These are phyloP conservation scores for Sinopyrophorus schimmeli DNA, from an alignment of 2,888 invertebrate genomes.

Conservation along the genomic window DNA sequence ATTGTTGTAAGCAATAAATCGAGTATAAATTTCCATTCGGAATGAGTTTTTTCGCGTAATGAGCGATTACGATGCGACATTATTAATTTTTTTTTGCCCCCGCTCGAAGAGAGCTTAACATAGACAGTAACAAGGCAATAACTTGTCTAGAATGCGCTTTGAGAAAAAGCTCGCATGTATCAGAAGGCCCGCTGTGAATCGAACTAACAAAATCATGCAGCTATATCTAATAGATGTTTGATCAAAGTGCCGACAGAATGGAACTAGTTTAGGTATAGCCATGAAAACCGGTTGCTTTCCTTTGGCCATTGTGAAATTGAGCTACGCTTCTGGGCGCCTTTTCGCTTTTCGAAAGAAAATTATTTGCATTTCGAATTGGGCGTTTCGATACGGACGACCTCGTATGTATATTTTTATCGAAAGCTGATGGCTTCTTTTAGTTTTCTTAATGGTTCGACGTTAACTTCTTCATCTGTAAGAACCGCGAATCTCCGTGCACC, in stretches of 20 bases:
- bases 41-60: slow-evolving; percentile 33
- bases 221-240: slow-evolving; percentile 45
- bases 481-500: too few relatives aligned
- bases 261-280: slow-evolving; percentile 44
- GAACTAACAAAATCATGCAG: slow-evolving; percentile 49
- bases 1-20: slow-evolving; percentile 38
- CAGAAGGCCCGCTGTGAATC: slow-evolving; percentile 45
- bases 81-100: slow-evolving; percentile 32
- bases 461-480: too few relatives aligned
- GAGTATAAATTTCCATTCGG: slow-evolving; percentile 38
- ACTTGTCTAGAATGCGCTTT: slow-evolving; percentile 41
- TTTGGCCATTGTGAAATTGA: slow-evolving; percentile 21
- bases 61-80: slow-evolving; percentile 38
- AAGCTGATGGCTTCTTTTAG: too few relatives aligned
- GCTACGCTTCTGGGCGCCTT: neutral
- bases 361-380: too few relatives aligned
- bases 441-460: too few relatives aligned
- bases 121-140: slow-evolving; percentile 38
- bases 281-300: slow-evolving; percentile 26
- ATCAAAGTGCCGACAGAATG: slow-evolving; percentile 47
- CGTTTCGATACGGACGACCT: too few relatives aligned
- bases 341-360: too few relatives aligned
- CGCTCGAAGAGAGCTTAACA: slow-evolving; percentile 15
- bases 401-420: too few relatives aligned
- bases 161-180: slow-evolving; percentile 43